A percentile compares a stretch with the other conserved stretches of the same genome.
phyloP scores from a whole-genome alignment of 2,797 vertebrate genomes.

The Garrulus glandarius region DNA sequence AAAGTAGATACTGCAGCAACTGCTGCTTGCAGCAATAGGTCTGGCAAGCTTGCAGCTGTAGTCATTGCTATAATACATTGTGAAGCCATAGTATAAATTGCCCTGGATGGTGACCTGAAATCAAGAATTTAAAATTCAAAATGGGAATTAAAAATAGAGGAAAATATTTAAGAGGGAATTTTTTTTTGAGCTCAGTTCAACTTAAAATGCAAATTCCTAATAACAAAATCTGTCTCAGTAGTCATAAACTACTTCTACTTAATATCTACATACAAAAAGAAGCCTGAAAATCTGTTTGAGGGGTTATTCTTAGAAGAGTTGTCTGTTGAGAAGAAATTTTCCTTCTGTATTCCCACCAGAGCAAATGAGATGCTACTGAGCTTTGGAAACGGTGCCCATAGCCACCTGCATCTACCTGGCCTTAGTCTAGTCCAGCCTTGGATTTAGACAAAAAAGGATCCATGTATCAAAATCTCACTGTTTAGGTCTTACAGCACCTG shows the following conservation, averaged over 20 bases:
- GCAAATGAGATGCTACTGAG: neutral
- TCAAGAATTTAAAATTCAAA: neutral
- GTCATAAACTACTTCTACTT: neutral
- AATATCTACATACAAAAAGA: neutral
- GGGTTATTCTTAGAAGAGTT: conserved; percentile 9
- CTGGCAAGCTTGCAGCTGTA: neutral
- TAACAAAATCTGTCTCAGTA: neutral
- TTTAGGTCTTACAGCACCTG: neutral
- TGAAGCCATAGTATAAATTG: neutral
- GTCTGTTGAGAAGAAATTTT: neutral
- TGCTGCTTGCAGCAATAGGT: neutral
- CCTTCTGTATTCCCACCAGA: neutral
- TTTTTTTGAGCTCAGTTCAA: neutral
- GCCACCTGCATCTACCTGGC: neutral
- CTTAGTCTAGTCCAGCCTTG: neutral
- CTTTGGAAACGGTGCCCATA: neutral
- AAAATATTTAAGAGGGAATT: neutral
- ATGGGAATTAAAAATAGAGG: neutral
- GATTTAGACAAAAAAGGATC: neutral
- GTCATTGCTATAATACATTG: neutral
- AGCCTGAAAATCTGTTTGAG: neutral
- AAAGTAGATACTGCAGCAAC: neutral
- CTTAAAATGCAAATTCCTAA: neutral
- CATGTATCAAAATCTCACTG: neutral
- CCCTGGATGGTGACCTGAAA: neutral